Conservation (phyloP, 2,888 invertebrate genomes). For the Tetrapedia diversipes region DNA sequence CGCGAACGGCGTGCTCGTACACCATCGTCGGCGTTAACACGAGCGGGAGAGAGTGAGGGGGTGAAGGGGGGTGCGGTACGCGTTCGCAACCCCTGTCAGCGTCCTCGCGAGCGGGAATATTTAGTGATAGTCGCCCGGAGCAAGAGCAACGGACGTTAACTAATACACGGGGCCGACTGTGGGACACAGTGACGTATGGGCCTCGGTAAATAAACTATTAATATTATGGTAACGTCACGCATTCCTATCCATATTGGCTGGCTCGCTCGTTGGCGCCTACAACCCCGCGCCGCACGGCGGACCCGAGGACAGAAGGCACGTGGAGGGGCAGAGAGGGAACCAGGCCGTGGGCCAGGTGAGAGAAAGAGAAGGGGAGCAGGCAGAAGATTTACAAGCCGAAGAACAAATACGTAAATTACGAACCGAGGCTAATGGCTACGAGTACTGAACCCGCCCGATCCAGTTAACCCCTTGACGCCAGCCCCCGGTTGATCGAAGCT, state of each 20-base stretch:
- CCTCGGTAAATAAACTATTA: constrained; percentile 83
- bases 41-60: too few relatives aligned
- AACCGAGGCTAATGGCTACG: constrained; percentile 77
- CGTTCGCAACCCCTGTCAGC: constrained; percentile 72
- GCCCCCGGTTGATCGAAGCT: too few relatives aligned
- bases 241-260: constrained; percentile 83
- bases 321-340: constrained; percentile 9
- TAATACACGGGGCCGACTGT: constrained; percentile 67
- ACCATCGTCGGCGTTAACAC: too few relatives aligned
- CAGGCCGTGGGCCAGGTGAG: constrained; percentile 28
- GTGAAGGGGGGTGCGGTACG: too few relatives aligned
- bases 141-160: constrained; percentile 74
- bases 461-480: too few relatives aligned
- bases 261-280: constrained; percentile 74
- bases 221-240: constrained; percentile 82
- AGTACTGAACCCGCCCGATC: constrained; percentile 64
- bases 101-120: constrained; percentile 78
- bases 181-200: constrained; percentile 80
- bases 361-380: constrained; percentile 16
- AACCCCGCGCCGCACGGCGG: constrained; percentile 58
- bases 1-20: too few relatives aligned
- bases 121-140: constrained; percentile 80
- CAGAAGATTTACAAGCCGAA: constrained; percentile 80
- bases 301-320: constrained; percentile 34
- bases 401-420: constrained; percentile 83